Conservation (phyloP, 2,888 invertebrate genomes). For the Atrina japonica region DNA sequence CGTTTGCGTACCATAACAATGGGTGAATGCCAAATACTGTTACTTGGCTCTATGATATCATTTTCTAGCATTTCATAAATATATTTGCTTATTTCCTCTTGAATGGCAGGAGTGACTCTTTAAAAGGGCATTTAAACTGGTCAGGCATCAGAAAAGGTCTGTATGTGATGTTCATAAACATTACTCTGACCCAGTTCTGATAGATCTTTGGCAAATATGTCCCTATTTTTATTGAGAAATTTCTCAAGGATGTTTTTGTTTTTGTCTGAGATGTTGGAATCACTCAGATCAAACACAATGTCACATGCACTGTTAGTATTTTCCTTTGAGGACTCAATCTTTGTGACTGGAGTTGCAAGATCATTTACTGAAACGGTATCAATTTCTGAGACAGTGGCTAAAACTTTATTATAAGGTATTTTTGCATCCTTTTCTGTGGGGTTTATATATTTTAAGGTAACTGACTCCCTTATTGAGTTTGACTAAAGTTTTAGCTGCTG, state of each 20-base stretch:
- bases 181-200: constrained; percentile 43
- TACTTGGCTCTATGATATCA: constrained; percentile 37
- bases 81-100: constrained; percentile 19
- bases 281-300: constrained; percentile 9
- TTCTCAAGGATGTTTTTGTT: constrained; percentile 26
- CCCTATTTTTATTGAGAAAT: constrained; percentile 31
- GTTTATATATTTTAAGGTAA: constrained; percentile 11
- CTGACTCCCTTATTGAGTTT: background rate
- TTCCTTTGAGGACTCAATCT: background rate
- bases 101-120: constrained; percentile 37
- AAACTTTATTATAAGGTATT: constrained; percentile 5
- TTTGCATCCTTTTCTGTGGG: constrained; percentile 7
- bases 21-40: constrained; percentile 45
- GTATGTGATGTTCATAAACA: constrained; percentile 29
- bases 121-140: constrained; percentile 41
- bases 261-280: constrained; percentile 26
- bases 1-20: constrained; percentile 27
- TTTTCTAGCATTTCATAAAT: constrained; percentile 31
- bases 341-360: background rate
- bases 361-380: background rate
- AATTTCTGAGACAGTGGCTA: constrained; percentile 20
- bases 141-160: constrained; percentile 33
- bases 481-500: constrained; percentile 8
- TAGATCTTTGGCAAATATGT: constrained; percentile 41
- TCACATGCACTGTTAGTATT: background rate